Evolutionary conservation across 2,888 invertebrate species (phyloP).

Genomic region (Pollenia griseotomentosa): DNA sequence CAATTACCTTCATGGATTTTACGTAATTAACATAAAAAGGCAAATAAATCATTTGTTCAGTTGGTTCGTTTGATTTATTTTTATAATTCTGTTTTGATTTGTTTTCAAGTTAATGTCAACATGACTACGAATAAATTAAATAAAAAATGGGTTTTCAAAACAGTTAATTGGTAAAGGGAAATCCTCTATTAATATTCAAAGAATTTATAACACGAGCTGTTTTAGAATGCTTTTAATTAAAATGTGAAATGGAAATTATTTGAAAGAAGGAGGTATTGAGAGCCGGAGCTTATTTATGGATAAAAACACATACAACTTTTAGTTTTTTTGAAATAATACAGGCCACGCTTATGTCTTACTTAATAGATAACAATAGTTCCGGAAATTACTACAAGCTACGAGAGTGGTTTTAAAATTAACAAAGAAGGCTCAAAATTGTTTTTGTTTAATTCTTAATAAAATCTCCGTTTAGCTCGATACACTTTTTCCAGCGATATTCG

Average conservation of each 20-base stretch:
- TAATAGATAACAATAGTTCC: too few species aligned
- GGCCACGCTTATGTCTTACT: too few species aligned
- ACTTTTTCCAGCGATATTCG: too few species aligned
- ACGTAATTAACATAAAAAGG: slow-evolving; percentile 33
- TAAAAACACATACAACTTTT: too few species aligned
- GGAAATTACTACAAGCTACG: too few species aligned
- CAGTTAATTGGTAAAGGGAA: slow-evolving; percentile 37
- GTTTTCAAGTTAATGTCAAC: not conserved
- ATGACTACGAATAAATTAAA: not conserved
- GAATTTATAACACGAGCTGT: slow-evolving; percentile 20
- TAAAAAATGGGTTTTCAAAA: slow-evolving; percentile 2
- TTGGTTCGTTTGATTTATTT: slow-evolving; percentile 18
- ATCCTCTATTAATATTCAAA: slow-evolving; percentile 45
- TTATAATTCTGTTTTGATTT: slow-evolving; percentile 3
- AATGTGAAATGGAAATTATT: not conserved
- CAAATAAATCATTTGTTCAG: slow-evolving; percentile 36
- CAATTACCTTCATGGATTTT: slow-evolving; percentile 34
- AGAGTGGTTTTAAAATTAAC: too few species aligned
- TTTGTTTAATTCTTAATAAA: too few species aligned
- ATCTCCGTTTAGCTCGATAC: too few species aligned
- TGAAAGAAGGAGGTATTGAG: not conserved
- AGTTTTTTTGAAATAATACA: too few species aligned
- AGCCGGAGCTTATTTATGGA: not conserved
- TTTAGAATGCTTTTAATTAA: not conserved
- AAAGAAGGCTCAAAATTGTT: too few species aligned